Conservation (phyloP, 1,140 invertebrate genomes). For the Bombus cullumanus region DNA sequence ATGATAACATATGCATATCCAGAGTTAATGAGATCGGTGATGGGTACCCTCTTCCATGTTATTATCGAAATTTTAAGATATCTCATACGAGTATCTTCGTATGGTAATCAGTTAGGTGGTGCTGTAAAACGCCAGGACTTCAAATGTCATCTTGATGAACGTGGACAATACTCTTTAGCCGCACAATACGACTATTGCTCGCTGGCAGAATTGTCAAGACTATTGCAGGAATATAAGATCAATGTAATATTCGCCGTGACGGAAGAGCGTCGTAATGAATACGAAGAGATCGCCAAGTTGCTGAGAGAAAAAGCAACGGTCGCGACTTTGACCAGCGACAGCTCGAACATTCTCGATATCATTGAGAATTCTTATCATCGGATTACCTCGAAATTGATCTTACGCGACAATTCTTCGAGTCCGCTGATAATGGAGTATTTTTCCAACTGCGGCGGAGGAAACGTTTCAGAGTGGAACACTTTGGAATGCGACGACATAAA, state of each 20-base stretch:
- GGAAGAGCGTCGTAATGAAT: slow-evolving; percentile 62
- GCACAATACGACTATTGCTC: slow-evolving; percentile 70
- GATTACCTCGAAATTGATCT: slow-evolving; percentile 64
- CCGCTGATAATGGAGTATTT: slow-evolving; percentile 61
- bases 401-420: slow-evolving; percentile 67
- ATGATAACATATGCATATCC: neutral
- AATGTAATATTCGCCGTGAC: slow-evolving; percentile 73
- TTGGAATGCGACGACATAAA: slow-evolving; percentile 63
- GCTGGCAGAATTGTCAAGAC: slow-evolving; percentile 66
- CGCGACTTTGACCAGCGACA: slow-evolving; percentile 65
- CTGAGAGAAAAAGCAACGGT: slow-evolving; percentile 67
- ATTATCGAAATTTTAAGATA: neutral
- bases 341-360: slow-evolving; percentile 73
- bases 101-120: slow-evolving; percentile 61
- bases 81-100: neutral
- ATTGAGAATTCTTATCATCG: slow-evolving; percentile 69
- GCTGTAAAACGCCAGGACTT: slow-evolving; percentile 68
- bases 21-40: neutral
- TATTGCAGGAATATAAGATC: slow-evolving; percentile 62
- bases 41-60: neutral
- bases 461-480: slow-evolving; percentile 23
- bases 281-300: slow-evolving; percentile 61
- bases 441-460: slow-evolving; percentile 58
- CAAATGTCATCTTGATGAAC: slow-evolving; percentile 65
- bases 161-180: slow-evolving; percentile 63